Conservation (phyloP, 2,888 invertebrate species). For the Sinotaia quadrata region DNA sequence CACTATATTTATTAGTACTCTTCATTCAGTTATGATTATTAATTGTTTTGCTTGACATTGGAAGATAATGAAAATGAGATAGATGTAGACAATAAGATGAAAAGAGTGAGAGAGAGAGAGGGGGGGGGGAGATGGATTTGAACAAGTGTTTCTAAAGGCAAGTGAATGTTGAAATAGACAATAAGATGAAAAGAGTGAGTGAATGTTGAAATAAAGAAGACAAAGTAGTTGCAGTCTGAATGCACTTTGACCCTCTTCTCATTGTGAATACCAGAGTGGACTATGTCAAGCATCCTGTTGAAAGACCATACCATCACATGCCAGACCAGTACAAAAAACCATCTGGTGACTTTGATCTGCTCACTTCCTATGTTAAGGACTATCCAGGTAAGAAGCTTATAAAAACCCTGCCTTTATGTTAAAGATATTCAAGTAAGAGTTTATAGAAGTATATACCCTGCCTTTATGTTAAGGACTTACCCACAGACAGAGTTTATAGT, state of each 20-base stretch:
- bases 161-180: neutral
- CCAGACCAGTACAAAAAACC: conserved; percentile 64
- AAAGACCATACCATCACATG: conserved; percentile 57
- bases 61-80: too few species aligned
- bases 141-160: neutral
- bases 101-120: neutral
- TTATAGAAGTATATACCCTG: too few species aligned
- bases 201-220: neutral
- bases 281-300: conserved; percentile 62
- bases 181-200: conserved; percentile 5
- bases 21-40: too few species aligned
- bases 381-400: conserved; percentile 58
- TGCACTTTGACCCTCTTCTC: neutral
- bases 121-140: conserved; percentile 7
- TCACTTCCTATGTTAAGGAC: conserved; percentile 69
- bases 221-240: neutral
- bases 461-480: too few species aligned
- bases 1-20: too few species aligned
- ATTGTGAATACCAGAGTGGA: conserved; percentile 59
- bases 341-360: conserved; percentile 63
- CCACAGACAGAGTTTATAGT: too few species aligned
- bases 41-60: too few species aligned
- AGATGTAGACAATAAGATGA: too few species aligned
- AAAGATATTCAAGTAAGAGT: too few species aligned
- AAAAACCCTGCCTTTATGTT: neutral